These are phyloP conservation scores for Pogonus chalceus DNA, from an alignment of 1,140 invertebrate species.

Conservation along the genomic window DNA sequence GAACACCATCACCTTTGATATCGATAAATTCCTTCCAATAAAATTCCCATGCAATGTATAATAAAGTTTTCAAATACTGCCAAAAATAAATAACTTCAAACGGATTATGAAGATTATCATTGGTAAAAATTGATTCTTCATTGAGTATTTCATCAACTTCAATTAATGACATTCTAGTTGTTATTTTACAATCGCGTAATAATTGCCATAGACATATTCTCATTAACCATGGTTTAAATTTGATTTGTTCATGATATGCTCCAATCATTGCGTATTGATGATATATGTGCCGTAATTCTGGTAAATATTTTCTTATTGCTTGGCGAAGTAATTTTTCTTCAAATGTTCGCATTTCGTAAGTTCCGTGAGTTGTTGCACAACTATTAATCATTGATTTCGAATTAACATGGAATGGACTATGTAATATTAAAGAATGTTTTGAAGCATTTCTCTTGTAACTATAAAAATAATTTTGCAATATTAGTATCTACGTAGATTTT, in stretches of 20 bases:
- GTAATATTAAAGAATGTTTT: no score
- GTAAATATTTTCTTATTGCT: no score
- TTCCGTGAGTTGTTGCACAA: no score
- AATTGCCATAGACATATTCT: constrained; percentile 47
- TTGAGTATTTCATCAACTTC: constrained; percentile 38
- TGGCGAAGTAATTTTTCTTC: no score
- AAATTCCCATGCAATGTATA: constrained; percentile 39
- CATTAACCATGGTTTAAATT: constrained; percentile 37
- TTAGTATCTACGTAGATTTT: no score
- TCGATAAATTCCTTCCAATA: constrained; percentile 30
- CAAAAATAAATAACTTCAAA: constrained; percentile 49
- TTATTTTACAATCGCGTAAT: constrained; percentile 41
- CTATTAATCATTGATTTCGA: no score
- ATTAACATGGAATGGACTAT: no score
- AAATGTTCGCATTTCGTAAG: no score
- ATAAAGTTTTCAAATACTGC: constrained; percentile 45
- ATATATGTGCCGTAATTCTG: no score
- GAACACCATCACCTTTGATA: constrained; percentile 25
- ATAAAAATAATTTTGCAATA: no score
- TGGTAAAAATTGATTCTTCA: constrained; percentile 32
- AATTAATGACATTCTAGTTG: constrained; percentile 37
- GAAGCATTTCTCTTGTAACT: no score
- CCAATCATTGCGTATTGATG: constrained; percentile 35
- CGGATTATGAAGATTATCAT: constrained; percentile 38
- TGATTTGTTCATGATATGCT: neutral